These are phyloP conservation scores for Trematocara unimaculatum DNA, from an alignment of 2,113 vertebrate species.

Conservation along the genomic window DNA sequence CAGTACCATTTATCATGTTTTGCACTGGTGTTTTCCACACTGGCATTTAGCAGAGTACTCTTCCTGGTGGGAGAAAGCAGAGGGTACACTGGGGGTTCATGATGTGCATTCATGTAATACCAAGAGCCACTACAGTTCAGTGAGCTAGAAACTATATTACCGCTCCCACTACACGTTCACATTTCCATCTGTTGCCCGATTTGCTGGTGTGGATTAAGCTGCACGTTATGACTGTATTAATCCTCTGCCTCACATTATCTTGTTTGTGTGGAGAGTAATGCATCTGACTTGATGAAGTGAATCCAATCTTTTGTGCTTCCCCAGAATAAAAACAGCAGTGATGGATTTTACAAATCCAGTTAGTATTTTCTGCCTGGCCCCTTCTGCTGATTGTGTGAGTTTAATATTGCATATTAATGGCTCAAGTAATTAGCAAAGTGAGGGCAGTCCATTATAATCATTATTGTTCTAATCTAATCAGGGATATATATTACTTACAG, in stretches of 20 bases:
- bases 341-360: constrained; percentile 62
- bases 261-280: constrained; percentile 38
- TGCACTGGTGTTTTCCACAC: neutral
- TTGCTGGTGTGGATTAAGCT: constrained; percentile 17
- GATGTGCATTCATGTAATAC: constrained; percentile 5
- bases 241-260: constrained; percentile 42
- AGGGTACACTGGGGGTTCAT: neutral
- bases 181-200: constrained; percentile 20
- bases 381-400: constrained; percentile 31
- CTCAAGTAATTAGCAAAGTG: constrained; percentile 55
- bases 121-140: constrained; percentile 30
- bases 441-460: constrained; percentile 48
- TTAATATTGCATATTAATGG: constrained; percentile 39
- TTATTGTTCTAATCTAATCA: constrained; percentile 43
- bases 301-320: constrained; percentile 49
- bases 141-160: constrained; percentile 33
- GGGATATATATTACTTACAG: constrained; percentile 21
- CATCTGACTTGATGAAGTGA: constrained; percentile 35
- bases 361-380: constrained; percentile 33
- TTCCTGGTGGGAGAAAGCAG: neutral
- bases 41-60: neutral
- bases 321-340: constrained; percentile 15
- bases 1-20: constrained; percentile 45
- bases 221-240: constrained; percentile 24
- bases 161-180: constrained; percentile 12